Conservation (phyloP, 1,140 invertebrate genomes). For the Platyura marginata region DNA sequence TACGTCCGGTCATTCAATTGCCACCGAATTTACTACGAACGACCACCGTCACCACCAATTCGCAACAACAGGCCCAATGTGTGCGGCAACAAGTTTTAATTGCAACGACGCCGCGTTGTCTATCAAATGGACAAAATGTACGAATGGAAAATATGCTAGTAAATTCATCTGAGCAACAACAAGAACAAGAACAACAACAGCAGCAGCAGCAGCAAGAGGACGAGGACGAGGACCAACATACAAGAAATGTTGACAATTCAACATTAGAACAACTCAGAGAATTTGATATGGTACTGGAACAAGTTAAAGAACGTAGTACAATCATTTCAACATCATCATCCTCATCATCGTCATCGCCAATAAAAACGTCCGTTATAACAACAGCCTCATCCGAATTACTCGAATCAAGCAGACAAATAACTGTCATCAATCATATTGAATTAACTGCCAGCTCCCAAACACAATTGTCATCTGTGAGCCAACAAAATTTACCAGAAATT, state of each 20-base stretch:
- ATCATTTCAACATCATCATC: background rate
- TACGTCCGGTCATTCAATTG: background rate
- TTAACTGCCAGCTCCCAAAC: no score
- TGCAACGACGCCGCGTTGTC: background rate
- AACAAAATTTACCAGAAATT: background rate
- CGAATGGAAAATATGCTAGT: background rate
- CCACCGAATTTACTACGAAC: background rate
- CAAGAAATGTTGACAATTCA: constrained; percentile 23
- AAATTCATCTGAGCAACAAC: background rate
- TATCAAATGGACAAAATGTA: background rate
- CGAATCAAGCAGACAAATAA: background rate
- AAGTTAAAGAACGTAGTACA: constrained; percentile 41
- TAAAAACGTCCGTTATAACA: no score
- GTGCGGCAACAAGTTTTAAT: background rate
- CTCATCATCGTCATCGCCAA: background rate
- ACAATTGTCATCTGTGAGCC: no score
- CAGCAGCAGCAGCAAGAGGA: constrained; percentile 7
- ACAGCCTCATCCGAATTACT: no score
- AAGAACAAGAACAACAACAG: background rate
- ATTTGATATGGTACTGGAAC: constrained; percentile 65
- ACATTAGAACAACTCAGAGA: constrained; percentile 60
- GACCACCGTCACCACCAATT: no score
- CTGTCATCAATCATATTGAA: no score
- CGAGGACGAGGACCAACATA: constrained; percentile 12
- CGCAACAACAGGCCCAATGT: no score